These are phyloP conservation scores for Aptenodytes patagonicus DNA, from an alignment of 2,113 vertebrate species.

Conservation along the genomic window DNA sequence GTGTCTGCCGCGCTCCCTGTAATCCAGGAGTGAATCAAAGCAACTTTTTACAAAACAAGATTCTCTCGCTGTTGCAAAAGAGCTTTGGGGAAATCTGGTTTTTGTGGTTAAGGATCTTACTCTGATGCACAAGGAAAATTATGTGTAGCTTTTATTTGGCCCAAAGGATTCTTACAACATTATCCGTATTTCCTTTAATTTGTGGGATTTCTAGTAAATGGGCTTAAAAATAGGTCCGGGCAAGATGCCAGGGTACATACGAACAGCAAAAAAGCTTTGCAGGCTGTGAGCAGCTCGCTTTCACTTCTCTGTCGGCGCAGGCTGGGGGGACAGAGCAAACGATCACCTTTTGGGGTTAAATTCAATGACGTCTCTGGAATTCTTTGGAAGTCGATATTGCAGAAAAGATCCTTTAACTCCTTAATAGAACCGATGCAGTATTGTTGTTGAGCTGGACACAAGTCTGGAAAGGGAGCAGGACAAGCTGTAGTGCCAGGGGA, in stretches of 20 bases:
- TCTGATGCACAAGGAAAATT: slow-evolving; percentile 44
- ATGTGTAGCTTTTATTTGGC: slow-evolving; percentile 70
- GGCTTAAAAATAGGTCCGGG: slow-evolving; percentile 82
- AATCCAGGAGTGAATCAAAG: slow-evolving; percentile 63
- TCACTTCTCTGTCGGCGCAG: slow-evolving; percentile 32
- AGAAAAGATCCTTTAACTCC: neutral
- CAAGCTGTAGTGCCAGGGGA: neutral
- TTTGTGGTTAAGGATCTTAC: slow-evolving; percentile 70
- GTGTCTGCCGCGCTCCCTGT: neutral
- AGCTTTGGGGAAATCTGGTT: slow-evolving; percentile 63
- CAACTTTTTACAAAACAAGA: slow-evolving; percentile 60
- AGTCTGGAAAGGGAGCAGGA: neutral
- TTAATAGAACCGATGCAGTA: rapidly evolving
- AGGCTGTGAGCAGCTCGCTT: slow-evolving; percentile 22
- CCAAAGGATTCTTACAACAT: slow-evolving; percentile 78
- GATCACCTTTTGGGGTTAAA: neutral
- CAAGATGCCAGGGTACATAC: slow-evolving; percentile 69
- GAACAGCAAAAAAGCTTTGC: slow-evolving; percentile 53
- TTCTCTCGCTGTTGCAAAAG: slow-evolving; percentile 28
- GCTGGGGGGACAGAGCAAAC: neutral
- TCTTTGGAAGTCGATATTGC: neutral
- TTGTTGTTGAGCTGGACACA: neutral
- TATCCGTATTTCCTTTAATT: slow-evolving; percentile 82
- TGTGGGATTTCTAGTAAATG: slow-evolving; percentile 84
- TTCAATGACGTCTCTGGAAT: neutral